phyloP scores from a whole-genome alignment of 1,140 invertebrate genomes.

The Zaprionus tsacasi region DNA sequence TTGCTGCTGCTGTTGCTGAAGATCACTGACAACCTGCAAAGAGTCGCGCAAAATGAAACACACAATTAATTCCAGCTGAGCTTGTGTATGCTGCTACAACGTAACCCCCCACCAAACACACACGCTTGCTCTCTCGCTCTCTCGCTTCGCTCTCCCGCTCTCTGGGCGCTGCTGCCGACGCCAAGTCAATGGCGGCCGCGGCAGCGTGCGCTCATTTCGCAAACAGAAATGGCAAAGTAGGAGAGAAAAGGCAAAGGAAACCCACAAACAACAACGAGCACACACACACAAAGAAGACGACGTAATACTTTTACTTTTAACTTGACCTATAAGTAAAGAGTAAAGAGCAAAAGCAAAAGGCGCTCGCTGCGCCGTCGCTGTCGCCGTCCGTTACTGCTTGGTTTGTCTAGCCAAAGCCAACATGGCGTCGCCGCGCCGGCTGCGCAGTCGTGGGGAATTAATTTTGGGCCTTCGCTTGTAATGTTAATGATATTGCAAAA shows the following conservation, averaged over 20 bases:
- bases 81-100: slow-evolving; percentile 49
- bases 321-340: slow-evolving; percentile 76
- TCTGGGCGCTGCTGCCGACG: neutral
- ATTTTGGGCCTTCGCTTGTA: slow-evolving; percentile 43
- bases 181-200: neutral
- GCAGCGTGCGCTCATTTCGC: slow-evolving; percentile 24
- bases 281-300: slow-evolving; percentile 22
- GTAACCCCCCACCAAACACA: slow-evolving; percentile 27
- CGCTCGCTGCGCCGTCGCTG: slow-evolving; percentile 21
- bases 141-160: neutral
- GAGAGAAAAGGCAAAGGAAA: slow-evolving; percentile 24
- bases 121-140: slow-evolving; percentile 1
- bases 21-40: slow-evolving; percentile 69
- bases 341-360: slow-evolving; percentile 54
- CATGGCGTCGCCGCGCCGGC: neutral
- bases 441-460: slow-evolving; percentile 30
- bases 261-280: slow-evolving; percentile 2
- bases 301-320: slow-evolving; percentile 77
- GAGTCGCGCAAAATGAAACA: slow-evolving; percentile 43
- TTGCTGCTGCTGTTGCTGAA: slow-evolving; percentile 24
- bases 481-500: slow-evolving; percentile 68
- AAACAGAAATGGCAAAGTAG: slow-evolving; percentile 43
- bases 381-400: slow-evolving; percentile 1
- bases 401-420: slow-evolving; percentile 33
- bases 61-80: slow-evolving; percentile 61